These are phyloP conservation scores for Eurystomus gularis DNA, from an alignment of 2,113 vertebrate species.

Conservation along the genomic window DNA sequence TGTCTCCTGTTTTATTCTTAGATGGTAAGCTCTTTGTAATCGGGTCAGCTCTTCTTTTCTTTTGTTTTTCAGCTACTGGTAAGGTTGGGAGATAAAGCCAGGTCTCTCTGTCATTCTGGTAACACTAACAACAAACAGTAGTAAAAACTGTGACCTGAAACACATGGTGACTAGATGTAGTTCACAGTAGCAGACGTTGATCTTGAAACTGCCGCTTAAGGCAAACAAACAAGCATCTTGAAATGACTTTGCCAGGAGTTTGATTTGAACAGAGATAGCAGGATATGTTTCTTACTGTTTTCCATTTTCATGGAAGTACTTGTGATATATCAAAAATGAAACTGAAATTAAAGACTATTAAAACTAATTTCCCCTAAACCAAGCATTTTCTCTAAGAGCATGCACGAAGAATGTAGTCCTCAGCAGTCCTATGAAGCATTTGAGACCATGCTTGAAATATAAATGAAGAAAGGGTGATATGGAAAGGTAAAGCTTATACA, in stretches of 20 bases:
- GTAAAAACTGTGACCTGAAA: background rate
- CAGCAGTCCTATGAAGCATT: background rate
- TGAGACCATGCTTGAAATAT: background rate
- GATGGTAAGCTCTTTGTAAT: background rate
- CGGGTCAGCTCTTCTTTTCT: background rate
- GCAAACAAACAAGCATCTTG: background rate
- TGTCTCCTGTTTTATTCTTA: background rate
- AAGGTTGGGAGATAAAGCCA: background rate
- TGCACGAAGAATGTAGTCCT: accelerated
- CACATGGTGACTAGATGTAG: too few relatives aligned
- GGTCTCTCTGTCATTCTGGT: accelerated
- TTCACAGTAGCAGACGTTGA: background rate
- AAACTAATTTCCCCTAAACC: background rate
- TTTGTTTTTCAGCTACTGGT: background rate
- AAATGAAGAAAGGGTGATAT: background rate
- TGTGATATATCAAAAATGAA: background rate
- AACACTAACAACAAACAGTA: background rate
- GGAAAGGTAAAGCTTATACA: background rate
- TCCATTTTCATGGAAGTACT: background rate
- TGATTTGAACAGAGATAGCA: background rate
- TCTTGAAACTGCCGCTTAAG: background rate
- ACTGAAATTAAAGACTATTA: background rate
- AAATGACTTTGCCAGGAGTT: background rate
- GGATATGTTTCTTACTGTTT: background rate
- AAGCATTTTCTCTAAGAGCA: background rate